These are phyloP conservation scores for Ridgeia piscesae DNA, from an alignment of 1,140 invertebrate genomes.

Conservation along the genomic window DNA sequence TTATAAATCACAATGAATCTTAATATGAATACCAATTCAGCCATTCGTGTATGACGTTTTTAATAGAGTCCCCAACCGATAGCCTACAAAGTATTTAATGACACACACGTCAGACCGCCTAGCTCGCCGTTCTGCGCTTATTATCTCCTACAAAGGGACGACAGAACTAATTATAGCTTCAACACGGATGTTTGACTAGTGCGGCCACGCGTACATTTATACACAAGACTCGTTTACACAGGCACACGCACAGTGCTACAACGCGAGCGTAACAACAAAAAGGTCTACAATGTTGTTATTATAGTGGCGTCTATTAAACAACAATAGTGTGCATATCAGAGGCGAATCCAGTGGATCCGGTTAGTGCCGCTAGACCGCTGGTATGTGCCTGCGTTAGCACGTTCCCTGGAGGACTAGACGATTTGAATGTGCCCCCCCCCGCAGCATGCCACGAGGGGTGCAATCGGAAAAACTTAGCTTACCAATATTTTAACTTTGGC, in stretches of 20 bases:
- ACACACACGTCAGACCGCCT: background rate
- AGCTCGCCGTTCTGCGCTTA: background rate
- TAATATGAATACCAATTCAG: background rate
- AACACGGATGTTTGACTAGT: background rate
- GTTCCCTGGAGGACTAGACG: too few species aligned
- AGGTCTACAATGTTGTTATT: background rate
- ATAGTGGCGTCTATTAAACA: background rate
- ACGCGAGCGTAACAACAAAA: background rate
- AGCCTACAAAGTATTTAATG: background rate
- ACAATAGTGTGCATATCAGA: background rate
- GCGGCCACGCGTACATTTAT: background rate
- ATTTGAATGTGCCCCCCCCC: too few species aligned
- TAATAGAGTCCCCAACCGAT: background rate
- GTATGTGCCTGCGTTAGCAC: too few species aligned
- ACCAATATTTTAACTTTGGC: too few species aligned
- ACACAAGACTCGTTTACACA: background rate
- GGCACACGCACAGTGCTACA: background rate
- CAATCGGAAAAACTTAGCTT: too few species aligned
- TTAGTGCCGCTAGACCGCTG: background rate
- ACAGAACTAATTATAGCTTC: background rate
- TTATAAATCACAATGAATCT: background rate
- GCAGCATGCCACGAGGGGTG: too few species aligned
- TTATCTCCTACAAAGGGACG: background rate
- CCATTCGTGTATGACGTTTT: background rate
- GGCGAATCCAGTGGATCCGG: too few species aligned